Base-by-base conservation (phyloP, 2,797 vertebrate genomes). In the Geotrypetes seraphini region DNA sequence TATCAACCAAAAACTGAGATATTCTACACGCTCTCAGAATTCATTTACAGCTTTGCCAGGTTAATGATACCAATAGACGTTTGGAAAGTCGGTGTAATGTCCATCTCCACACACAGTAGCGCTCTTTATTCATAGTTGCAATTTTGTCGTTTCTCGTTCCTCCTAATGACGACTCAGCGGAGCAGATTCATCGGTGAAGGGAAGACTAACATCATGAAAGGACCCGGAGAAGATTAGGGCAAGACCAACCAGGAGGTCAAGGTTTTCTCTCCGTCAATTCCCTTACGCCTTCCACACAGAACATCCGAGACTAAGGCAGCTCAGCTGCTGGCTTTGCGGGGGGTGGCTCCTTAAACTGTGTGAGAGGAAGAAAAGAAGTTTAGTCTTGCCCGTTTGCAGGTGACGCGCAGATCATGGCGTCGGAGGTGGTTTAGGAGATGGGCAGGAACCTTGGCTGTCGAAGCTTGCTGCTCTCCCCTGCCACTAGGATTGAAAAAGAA, bases 361-460 rank as follows among this genome's bases (percentile, higher is more conserved):
- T 58, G 46, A 30, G n/a, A n/a, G n/a, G n/a, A n/a, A n/a, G n/a
- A n/a, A 36, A 36, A 50, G 10, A 30, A 26, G 43, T 53, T 25
- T 33, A 51, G 66, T 66, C 61, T 61, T 8, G 1, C 19, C 3
- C 8, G 25, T 4, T 10, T 16, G 28, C 13, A 46, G 20, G 6
- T 2, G 25, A n/a, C 1, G 14, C 4, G 32, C 15, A 5, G 28
- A 39, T 95, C 90, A 97, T 1, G 95, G 93, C 6, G 88, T 92
- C 10, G 88, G 76, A 12, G 92, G 89, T 35, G 88, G 88, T 57
- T 90, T 85, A 8, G 94, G 94, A 17, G 92, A 97, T 10, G 93
- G 91, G 55, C 93, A 93, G 17, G 94, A 96, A 19, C 92, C 87
- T 68, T 97, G 90, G 63, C 93, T 97, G 86, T 97, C 93, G 28